Evolutionary conservation across 2,888 invertebrate species (phyloP).

Genomic region (Sarcophaga carnaria): DNA sequence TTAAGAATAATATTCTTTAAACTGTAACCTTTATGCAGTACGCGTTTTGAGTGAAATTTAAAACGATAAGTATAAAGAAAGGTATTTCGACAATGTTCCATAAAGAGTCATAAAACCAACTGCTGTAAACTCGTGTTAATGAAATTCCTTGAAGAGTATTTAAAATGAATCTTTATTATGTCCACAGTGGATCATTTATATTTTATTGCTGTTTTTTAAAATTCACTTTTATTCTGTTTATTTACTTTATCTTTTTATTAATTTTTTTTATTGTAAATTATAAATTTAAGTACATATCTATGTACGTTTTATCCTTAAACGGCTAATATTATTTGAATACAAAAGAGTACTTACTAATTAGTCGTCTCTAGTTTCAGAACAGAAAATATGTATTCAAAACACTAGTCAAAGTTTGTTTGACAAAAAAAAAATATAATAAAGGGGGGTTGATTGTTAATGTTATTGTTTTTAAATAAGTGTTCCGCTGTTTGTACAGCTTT

Average conservation of each 20-base stretch:
- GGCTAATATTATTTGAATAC: too few relatives aligned
- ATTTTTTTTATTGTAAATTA: neutral
- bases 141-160: conserved; percentile 31
- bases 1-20: too few relatives aligned
- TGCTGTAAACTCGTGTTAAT: conserved; percentile 25
- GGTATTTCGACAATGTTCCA: neutral
- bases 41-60: too few relatives aligned
- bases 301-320: neutral
- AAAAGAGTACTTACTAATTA: neutral
- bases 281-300: neutral
- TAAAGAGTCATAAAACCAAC: conserved; percentile 29
- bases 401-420: neutral
- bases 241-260: neutral
- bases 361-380: neutral
- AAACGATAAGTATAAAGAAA: neutral
- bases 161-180: neutral
- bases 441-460: neutral
- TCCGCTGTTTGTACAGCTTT: too few relatives aligned
- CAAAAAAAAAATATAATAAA: neutral
- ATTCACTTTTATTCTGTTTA: neutral
- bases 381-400: too few relatives aligned
- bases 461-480: neutral
- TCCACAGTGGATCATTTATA: neutral
- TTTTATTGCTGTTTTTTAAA: neutral
- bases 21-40: too few relatives aligned